Evolutionary conservation across 1,140 invertebrate species (phyloP).

Genomic region (Drosophila grimshawi): DNA sequence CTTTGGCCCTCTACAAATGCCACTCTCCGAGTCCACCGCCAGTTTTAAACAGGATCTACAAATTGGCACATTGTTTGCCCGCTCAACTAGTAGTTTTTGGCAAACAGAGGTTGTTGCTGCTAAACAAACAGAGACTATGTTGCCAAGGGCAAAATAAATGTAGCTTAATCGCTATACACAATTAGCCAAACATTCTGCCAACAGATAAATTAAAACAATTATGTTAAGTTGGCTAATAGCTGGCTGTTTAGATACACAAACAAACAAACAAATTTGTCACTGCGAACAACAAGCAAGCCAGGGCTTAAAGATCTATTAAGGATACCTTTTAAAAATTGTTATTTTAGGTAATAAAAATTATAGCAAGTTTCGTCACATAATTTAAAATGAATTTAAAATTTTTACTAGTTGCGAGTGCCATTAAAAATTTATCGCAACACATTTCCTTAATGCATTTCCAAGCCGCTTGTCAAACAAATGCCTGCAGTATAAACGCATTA

Average conservation of each 20-base stretch:
- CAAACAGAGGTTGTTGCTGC: not conserved
- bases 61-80: slow-evolving; percentile 77
- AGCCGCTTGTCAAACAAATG: slow-evolving; percentile 24
- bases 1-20: slow-evolving; percentile 1
- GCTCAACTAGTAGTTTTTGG: slow-evolving; percentile 42
- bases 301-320: no score
- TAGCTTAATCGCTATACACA: not conserved
- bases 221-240: no score
- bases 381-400: not conserved
- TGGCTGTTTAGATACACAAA: no score
- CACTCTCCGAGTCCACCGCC: not conserved
- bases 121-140: not conserved
- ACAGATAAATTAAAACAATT: not conserved
- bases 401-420: slow-evolving; percentile 12
- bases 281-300: no score
- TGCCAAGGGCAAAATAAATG: slow-evolving; percentile 9
- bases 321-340: no score
- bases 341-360: no score
- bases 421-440: slow-evolving; percentile 48
- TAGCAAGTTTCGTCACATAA: not conserved
- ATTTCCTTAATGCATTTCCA: slow-evolving; percentile 16
- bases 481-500: slow-evolving; percentile 48
- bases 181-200: no score
- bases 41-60: slow-evolving; percentile 27
- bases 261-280: no score